Evolutionary conservation across 1,140 invertebrate genomes (phyloP), one percentile per base, ranked within the genome.

Genomic region (Paraescarpia echinospica): DNA sequence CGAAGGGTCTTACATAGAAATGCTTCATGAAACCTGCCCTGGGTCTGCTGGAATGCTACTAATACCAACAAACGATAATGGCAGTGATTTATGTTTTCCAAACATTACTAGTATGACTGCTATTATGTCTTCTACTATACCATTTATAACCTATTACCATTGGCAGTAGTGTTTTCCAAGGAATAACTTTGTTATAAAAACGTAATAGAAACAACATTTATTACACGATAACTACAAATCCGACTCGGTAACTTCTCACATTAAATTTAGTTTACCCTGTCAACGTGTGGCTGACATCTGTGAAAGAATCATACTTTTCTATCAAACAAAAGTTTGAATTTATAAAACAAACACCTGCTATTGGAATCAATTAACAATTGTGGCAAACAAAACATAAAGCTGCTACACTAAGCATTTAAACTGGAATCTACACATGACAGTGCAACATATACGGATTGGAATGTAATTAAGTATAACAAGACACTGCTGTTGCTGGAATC

Each of bases 291-390:
- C 59, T 22, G 14, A 77, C 18, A 2, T 77, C 59, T 27, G 27
- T 77, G 59, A 77, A 22, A n/a, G n/a, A n/a, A 77, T 27, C 14
- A 77, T 31, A 77, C 14, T 77, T 77, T 77, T 77, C 59, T 27
- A 77, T 77, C 59, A 77, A 77, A 77, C 59, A 77, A 77, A 77
- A 77, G 59, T 77, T 77, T 77, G 59, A 77, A 77, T 77, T 77
- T 0, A 41, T 77, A 22, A 12, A 77, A 77, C 12, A 77, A 77
- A 77, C 59, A 77, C 27, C 27, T 77, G 59, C 59, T 77, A 77
- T 77, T 77, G 59, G 59, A 77, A 77, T 77, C 27, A 18, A 18
- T 77, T 77, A 27, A 77, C 59, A 77, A 77, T 18, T 4, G 2
- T 77, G 14, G 59, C 59, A 77, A 77, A 77, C 59, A 77, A 77